Conservation (phyloP, 2,113 vertebrate genomes). For the Proterorhinus semilunaris region DNA sequence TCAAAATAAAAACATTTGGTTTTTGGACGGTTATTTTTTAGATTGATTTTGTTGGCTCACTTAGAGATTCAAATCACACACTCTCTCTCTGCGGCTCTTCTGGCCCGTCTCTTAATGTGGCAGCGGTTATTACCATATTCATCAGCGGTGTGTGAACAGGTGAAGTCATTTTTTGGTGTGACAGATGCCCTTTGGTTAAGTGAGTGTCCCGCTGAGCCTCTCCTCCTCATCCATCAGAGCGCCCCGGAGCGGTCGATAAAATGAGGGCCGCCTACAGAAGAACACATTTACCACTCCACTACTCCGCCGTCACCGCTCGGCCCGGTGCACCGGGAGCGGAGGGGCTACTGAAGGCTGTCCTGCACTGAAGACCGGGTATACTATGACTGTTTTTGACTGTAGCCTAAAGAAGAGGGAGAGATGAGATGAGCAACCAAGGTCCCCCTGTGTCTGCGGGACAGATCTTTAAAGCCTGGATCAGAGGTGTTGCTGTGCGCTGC, state of each 20-base stretch:
- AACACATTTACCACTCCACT: conserved; percentile 55
- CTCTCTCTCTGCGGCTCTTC: neutral
- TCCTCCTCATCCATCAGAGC: conserved; percentile 37
- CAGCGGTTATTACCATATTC: conserved; percentile 33
- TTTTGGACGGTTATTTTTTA: no score
- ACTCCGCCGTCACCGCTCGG: conserved; percentile 33
- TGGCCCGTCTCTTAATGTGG: conserved; percentile 21
- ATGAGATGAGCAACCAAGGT: conserved; percentile 13
- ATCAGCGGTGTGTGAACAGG: conserved; percentile 32
- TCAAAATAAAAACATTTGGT: no score
- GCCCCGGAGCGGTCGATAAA: conserved; percentile 49
- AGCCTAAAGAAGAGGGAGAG: conserved; percentile 2
- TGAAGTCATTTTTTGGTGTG: conserved; percentile 38
- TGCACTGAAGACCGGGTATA: conserved; percentile 45
- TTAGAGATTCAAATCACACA: no score
- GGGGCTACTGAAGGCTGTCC: conserved; percentile 25
- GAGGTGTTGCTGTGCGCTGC: conserved; percentile 17
- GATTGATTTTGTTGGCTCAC: no score
- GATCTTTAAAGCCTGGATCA: conserved; percentile 45
- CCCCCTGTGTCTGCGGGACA: conserved; percentile 11
- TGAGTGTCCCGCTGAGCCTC: conserved; percentile 45
- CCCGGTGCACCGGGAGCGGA: conserved; percentile 19
- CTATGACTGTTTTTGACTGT: neutral
- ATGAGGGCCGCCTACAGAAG: conserved; percentile 53
- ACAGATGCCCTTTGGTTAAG: conserved; percentile 62